Evolutionary conservation across 2,113 vertebrate genomes (phyloP).

Genomic region (Pachypanchax playfairii): DNA sequence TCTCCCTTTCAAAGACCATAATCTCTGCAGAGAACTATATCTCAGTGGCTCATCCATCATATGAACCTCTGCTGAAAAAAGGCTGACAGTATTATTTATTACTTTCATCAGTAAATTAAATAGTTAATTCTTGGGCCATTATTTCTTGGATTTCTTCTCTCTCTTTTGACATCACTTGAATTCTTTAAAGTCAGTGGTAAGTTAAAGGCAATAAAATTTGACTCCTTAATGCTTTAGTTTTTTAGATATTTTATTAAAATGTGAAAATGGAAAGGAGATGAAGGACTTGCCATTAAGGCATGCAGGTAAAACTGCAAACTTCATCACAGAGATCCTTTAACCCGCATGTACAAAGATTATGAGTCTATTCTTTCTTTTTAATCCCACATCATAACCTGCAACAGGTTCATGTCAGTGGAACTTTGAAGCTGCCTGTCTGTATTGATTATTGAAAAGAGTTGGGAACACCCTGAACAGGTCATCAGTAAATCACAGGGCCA

Average conservation of each 20-base stretch:
- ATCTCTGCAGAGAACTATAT: slow-evolving; percentile 34
- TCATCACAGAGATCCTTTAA: neutral
- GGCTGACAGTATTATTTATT: slow-evolving; percentile 24
- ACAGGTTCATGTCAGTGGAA: slow-evolving; percentile 18
- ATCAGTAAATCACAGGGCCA: no score
- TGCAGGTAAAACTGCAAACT: slow-evolving; percentile 5
- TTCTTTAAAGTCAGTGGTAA: neutral
- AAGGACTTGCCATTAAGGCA: neutral
- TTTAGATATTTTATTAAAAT: slow-evolving; percentile 2
- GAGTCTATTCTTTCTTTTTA: slow-evolving; percentile 4
- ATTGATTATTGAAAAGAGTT: no score
- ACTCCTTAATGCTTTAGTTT: neutral
- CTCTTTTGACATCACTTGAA: neutral
- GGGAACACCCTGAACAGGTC: no score
- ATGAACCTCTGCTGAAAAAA: slow-evolving; percentile 29
- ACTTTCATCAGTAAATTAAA: slow-evolving; percentile 24
- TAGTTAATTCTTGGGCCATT: slow-evolving; percentile 12
- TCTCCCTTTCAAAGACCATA: slow-evolving; percentile 32
- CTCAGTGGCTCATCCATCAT: slow-evolving; percentile 38
- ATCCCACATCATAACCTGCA: slow-evolving; percentile 9
- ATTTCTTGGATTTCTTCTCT: neutral
- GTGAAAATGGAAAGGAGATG: neutral
- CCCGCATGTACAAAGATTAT: slow-evolving; percentile 1
- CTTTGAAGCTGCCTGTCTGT: no score
- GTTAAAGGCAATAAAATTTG: neutral